These are phyloP conservation scores for Tachysurus fulvidraco DNA, from an alignment of 2,113 vertebrate species.

Conservation along the genomic window DNA sequence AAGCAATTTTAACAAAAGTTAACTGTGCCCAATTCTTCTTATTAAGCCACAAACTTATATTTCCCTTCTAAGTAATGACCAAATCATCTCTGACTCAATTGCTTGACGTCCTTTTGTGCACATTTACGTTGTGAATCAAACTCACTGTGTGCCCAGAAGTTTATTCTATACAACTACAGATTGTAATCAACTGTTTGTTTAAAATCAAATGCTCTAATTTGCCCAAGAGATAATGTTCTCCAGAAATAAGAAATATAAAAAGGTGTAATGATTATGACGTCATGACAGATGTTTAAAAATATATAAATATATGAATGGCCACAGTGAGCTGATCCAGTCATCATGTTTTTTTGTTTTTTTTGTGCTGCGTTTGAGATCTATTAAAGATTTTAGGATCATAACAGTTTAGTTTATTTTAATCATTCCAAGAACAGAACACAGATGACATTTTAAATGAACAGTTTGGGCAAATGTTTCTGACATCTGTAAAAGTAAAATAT, in stretches of 20 bases:
- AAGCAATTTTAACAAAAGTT: neutral
- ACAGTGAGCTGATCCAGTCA: conserved; percentile 12
- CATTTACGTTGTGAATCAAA: neutral
- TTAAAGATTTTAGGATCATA: neutral
- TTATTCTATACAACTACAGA: neutral
- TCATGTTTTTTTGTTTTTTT: conserved; percentile 17
- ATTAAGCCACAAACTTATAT: neutral
- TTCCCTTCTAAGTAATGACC: neutral
- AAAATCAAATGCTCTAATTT: neutral
- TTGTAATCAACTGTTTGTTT: neutral
- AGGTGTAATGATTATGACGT: neutral
- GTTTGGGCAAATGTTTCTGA: conserved; percentile 13
- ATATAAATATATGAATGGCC: neutral
- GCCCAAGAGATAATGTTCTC: neutral
- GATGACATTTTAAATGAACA: conserved; percentile 14
- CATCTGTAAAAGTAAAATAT: neutral
- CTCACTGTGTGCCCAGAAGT: neutral
- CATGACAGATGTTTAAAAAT: neutral
- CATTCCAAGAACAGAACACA: neutral
- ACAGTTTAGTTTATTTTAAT: conserved; percentile 2
- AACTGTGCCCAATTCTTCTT: neutral
- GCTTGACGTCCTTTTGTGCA: neutral
- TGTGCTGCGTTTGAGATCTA: conserved; percentile 19
- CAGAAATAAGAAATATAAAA: conserved; percentile 9
- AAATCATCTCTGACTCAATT: neutral